Evolutionary conservation across 2,888 invertebrate genomes (phyloP).

Genomic region (Siphonodentalium dalli): DNA sequence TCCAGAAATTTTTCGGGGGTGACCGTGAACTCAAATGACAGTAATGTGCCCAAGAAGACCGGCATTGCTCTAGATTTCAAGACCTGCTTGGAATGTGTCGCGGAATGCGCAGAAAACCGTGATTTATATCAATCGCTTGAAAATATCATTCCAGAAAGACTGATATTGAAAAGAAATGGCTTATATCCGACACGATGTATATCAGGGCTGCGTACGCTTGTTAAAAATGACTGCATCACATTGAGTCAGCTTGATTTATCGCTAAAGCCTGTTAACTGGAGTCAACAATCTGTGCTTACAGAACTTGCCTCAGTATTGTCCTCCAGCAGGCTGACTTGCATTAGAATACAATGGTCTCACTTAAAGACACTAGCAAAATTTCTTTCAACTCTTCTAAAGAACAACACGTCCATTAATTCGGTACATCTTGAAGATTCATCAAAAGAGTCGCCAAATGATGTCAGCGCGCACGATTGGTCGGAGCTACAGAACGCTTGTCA

Average conservation of each 20-base stretch:
- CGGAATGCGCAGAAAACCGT: too few relatives aligned
- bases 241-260: conserved; percentile 46
- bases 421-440: conserved; percentile 35
- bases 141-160: too few relatives aligned
- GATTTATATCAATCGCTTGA: too few relatives aligned
- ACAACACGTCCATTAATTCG: conserved; percentile 28
- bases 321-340: conserved; percentile 31
- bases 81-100: too few relatives aligned
- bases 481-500: conserved; percentile 45
- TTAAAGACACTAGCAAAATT: conserved; percentile 46
- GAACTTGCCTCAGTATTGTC: conserved; percentile 41
- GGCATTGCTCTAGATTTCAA: too few relatives aligned
- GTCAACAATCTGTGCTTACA: conserved; percentile 33
- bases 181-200: conserved; percentile 33
- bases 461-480: conserved; percentile 51
- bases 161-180: conserved; percentile 39
- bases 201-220: conserved; percentile 33
- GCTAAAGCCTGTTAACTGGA: conserved; percentile 41
- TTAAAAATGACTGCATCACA: conserved; percentile 24
- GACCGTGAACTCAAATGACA: too few relatives aligned
- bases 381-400: conserved; percentile 35
- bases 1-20: too few relatives aligned
- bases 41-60: too few relatives aligned
- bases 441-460: conserved; percentile 22
- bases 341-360: conserved; percentile 48